Conservation (phyloP, 2,797 vertebrate genomes). For the Serranus cabrilla region DNA sequence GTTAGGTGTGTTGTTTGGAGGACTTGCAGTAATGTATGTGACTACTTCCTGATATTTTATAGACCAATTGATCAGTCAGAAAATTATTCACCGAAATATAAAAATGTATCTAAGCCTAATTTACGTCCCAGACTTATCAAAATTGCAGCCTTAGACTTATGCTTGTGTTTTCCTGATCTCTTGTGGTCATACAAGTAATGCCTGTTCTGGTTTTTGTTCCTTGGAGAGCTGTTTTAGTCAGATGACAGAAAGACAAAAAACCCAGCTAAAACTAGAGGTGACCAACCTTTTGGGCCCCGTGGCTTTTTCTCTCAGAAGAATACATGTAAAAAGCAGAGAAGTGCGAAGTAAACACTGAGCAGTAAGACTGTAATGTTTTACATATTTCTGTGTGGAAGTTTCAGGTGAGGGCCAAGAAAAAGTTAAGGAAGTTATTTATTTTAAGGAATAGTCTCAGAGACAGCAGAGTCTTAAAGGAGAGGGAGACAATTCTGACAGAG, state of each 20-base stretch:
- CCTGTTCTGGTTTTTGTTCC: background rate
- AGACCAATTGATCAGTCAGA: no score
- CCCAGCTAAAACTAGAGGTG: background rate
- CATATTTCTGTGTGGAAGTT: conserved; percentile 12
- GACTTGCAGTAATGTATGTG: no score
- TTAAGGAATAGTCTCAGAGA: conserved; percentile 4
- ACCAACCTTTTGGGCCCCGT: background rate
- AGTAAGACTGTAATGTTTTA: conserved; percentile 6
- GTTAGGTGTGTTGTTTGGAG: no score
- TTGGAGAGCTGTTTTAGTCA: background rate
- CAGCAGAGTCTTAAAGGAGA: conserved; percentile 22
- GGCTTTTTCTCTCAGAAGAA: background rate
- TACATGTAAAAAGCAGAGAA: background rate
- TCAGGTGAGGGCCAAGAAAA: conserved; percentile 13
- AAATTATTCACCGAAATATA: no score
- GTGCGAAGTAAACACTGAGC: background rate
- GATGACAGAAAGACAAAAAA: background rate
- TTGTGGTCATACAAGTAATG: background rate
- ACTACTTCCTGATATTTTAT: no score
- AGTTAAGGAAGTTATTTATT: conserved; percentile 17
- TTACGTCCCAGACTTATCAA: no score
- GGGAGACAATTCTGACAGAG: conserved; percentile 36
- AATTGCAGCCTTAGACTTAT: background rate
- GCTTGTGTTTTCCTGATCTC: background rate
- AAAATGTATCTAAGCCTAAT: no score